Base-by-base conservation (phyloP, 2,113 vertebrate species). In the Sorex araneus region DNA sequence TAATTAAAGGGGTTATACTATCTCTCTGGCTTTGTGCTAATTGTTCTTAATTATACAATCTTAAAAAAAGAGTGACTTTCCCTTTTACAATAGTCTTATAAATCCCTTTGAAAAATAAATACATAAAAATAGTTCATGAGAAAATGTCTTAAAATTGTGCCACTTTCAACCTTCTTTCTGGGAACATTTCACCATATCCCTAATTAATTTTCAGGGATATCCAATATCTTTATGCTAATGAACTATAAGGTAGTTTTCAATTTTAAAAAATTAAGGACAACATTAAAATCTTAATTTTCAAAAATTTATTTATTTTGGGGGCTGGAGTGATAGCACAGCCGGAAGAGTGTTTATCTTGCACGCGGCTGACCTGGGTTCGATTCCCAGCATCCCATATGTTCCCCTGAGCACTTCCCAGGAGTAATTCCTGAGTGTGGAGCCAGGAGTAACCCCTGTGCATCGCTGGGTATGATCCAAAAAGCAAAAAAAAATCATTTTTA, bases 101-200 rank as follows among this genome's bases (percentile, higher is more conserved):
- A 76, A 78, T 83, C 28, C 60, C 34, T 54, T 47, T 47, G 43
- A 77, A 73, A 87, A 90, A 78, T 77, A 86, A 92, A 77, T 43
- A 36, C 23, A 40, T 87, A 21, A 45, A 66, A 85, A 64, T 54
- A 19, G 32, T 50, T 85, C 50, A 70, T 43, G 2, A 12, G 16
- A 81, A 66, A 77, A 76, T 74, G 40, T 71, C 36, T 0, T 13
- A 57, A 60, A 88, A 88, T 79, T 60, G 64, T 79, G 21, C 9
- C 11, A 23, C 15, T 91, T 89, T 27, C 32, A 63, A 12, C 15
- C 25, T 77, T 84, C 32, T 60, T 19, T 67, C 63, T 71, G 67
- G 77, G 83, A 89, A 64, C 9, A 81, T 78, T 82, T 57, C 10
- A 82, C 50, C n/a, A 79, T 28, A 76, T 80, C 77, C n/a, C 34